Percentiles rank a stretch among this genome's conserved stretches.
Conservation (phyloP, 2,888 invertebrate genomes). For the Chromoteleia sp. region DNA sequence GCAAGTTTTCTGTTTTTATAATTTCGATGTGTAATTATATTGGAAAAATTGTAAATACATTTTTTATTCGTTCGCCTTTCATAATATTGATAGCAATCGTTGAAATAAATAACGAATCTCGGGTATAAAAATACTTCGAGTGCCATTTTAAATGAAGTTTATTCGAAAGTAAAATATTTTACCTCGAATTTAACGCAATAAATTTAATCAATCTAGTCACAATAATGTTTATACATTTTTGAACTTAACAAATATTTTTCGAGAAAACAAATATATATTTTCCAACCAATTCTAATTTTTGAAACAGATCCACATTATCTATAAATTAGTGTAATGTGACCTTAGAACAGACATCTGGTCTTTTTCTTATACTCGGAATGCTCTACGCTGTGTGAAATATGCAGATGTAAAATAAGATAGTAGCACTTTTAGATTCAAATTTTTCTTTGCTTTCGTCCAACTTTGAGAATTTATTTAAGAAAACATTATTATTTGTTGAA, state of each 20-base stretch:
- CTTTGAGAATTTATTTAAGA: slow-evolving; percentile 2
- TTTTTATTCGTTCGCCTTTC: neutral
- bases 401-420: slow-evolving; percentile 61
- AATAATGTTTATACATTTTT: slow-evolving; percentile 35
- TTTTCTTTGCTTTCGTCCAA: slow-evolving; percentile 31
- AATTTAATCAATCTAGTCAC: neutral
- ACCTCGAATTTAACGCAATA: neutral
- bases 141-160: neutral
- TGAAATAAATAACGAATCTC: neutral
- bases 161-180: slow-evolving; percentile 1
- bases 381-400: slow-evolving; percentile 61
- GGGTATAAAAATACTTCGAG: neutral
- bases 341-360: slow-evolving; percentile 56
- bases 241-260: slow-evolving; percentile 38
- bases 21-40: too few species aligned
- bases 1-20: too few species aligned
- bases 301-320: slow-evolving; percentile 35
- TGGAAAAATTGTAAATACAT: too few species aligned
- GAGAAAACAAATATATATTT: slow-evolving; percentile 47
- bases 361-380: slow-evolving; percentile 55
- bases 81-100: neutral
- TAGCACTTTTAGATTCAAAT: slow-evolving; percentile 24
- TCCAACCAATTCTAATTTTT: slow-evolving; percentile 25
- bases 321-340: slow-evolving; percentile 60
- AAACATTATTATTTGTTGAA: slow-evolving; percentile 9